Conservation (phyloP, 2,888 invertebrate genomes). For the Gymnosoma rotundatum region DNA sequence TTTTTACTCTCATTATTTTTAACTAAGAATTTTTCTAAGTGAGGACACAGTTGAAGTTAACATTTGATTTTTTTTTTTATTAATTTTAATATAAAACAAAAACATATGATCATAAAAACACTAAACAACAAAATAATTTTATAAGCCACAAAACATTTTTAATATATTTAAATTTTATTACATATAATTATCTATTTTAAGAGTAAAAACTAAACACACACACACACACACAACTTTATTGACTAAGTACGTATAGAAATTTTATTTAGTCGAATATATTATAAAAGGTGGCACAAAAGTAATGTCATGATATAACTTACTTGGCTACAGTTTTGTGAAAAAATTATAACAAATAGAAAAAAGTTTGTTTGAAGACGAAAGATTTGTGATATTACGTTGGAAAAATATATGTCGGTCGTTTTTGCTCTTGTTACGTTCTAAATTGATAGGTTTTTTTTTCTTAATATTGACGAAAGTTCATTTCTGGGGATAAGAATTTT, state of each 20-base stretch:
- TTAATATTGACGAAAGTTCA: too few relatives aligned
- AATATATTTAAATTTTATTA: neutral
- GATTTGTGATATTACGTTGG: too few relatives aligned
- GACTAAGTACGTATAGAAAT: too few relatives aligned
- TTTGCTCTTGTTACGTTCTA: too few relatives aligned
- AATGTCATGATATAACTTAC: too few relatives aligned
- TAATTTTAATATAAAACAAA: conserved; percentile 55
- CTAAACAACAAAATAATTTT: conserved; percentile 28
- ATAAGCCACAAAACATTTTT: conserved; percentile 32
- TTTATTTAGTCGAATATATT: conserved; percentile 10
- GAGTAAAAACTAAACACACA: neutral
- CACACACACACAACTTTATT: neutral
- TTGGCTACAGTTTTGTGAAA: too few relatives aligned
- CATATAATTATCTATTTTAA: neutral
- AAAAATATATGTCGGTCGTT: too few relatives aligned
- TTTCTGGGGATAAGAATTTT: too few relatives aligned
- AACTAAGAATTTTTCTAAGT: conserved; percentile 55
- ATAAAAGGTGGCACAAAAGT: too few relatives aligned
- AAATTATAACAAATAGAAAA: too few relatives aligned
- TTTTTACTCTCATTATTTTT: conserved; percentile 10
- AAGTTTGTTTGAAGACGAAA: too few relatives aligned
- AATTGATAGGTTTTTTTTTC: too few relatives aligned
- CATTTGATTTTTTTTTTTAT: conserved; percentile 76
- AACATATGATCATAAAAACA: neutral
- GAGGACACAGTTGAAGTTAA: conserved; percentile 79